Conservation (phyloP, 2,113 vertebrate genomes). For the Pholis gunnellus region DNA sequence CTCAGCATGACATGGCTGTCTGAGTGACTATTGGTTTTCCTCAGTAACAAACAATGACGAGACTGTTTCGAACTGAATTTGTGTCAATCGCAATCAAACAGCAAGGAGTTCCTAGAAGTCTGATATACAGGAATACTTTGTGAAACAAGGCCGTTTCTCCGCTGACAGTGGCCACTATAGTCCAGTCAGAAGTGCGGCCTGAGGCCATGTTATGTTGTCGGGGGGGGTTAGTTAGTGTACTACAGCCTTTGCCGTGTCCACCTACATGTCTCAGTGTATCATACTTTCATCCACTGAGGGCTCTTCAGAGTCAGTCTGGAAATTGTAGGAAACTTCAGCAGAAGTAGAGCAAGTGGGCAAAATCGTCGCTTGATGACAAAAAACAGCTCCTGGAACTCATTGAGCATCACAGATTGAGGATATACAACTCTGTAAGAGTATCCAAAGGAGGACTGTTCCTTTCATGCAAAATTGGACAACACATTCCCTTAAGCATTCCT, state of each 20-base stretch:
- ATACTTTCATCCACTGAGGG: constrained; percentile 26
- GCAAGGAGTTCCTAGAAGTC: not conserved
- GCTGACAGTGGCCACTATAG: constrained; percentile 15
- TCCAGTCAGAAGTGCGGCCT: constrained; percentile 26
- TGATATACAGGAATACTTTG: constrained; percentile 10
- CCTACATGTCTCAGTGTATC: constrained; percentile 28
- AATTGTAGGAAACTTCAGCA: constrained; percentile 26
- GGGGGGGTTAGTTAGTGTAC: constrained; percentile 16
- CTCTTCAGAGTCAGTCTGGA: constrained; percentile 9
- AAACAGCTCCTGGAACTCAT: constrained; percentile 31
- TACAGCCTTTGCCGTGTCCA: constrained; percentile 24
- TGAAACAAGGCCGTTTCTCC: constrained; percentile 3
- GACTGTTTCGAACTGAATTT: constrained; percentile 23
- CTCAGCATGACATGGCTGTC: constrained; percentile 25
- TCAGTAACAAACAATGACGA: constrained; percentile 39
- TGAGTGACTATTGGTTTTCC: constrained; percentile 30
- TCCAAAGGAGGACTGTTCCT: constrained; percentile 26
- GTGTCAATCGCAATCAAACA: constrained; percentile 16
- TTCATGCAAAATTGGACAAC: constrained; percentile 29
- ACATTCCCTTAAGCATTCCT: not conserved
- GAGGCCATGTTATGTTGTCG: constrained; percentile 26
- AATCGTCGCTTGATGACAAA: constrained; percentile 5
- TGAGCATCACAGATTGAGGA: constrained; percentile 31
- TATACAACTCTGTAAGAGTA: constrained; percentile 12
- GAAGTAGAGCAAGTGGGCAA: constrained; percentile 35